Base-by-base conservation (phyloP, 1,140 invertebrate genomes). In the Scaptomyza montana region DNA sequence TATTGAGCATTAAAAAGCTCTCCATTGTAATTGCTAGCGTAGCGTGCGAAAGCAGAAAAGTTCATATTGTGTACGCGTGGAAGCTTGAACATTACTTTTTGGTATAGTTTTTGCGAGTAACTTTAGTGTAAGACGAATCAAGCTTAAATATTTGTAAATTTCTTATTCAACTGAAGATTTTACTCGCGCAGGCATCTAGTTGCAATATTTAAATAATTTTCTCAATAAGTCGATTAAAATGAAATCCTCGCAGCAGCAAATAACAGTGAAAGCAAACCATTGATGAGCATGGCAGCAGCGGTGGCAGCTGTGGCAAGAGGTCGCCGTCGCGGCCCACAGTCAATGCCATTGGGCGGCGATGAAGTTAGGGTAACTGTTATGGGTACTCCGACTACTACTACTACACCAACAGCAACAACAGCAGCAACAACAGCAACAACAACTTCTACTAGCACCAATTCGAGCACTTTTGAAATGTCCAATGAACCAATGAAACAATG, bases 271-370 rank as follows among this genome's bases (percentile, higher is more conserved):
- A 62, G 36, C 8, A n/a, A 10, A 19, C 6, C n/a, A 16, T 1
- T 7, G 21, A 5, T 60, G 8, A 87, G 67, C 46, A 56, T 87
- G 41, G 81, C 82, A 5, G 77, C 80, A 5, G 80, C 80, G n/a
- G 64, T 56, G 8, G 81, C 78, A 10, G 78, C 81, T 65, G 66
- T 68, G 3, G 70, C 78, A 12, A 64, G 65, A 12, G 53, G 47
- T 8, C 61, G 78, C 1, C 75, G 74, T 39, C 82, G 81, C 0
- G 69, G 57, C 25, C 57, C 71, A 12, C 70, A 67, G 10, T 33
- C 16, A 9, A 5, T 45, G 46, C 5, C n/a, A n/a, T 12, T 46
- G 28, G 19, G 36, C n/a, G 39, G 7, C 16, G 54, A 65, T 41
- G 39, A 43, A 0, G 45, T 46, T 19, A 28, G 30, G 19, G 3